Percentiles rank a stretch among this genome's conserved stretches.
phyloP scores from a whole-genome alignment of 2,888 invertebrate species.

The Brachyopa scutellaris region DNA sequence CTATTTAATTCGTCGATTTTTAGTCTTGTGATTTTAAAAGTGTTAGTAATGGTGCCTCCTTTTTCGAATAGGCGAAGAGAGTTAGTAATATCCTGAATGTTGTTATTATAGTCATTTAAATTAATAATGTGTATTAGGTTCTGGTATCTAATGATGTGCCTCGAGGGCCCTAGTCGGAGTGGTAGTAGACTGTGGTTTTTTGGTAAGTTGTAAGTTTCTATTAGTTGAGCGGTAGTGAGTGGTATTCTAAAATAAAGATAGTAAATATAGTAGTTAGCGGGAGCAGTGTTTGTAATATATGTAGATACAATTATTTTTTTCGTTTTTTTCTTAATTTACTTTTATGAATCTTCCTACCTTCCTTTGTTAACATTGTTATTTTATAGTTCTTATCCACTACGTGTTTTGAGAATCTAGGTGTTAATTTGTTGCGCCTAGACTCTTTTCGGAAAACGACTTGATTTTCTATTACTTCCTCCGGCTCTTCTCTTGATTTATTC shows the following conservation, averaged over 20 bases:
- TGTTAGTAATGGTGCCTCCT: neutral
- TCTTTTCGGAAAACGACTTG: slow-evolving; percentile 24
- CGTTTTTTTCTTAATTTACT: slow-evolving; percentile 29
- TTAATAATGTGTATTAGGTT: slow-evolving; percentile 22
- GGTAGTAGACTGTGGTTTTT: slow-evolving; percentile 11
- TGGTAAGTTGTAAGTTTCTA: neutral
- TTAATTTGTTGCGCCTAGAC: slow-evolving; percentile 38
- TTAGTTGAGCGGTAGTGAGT: neutral
- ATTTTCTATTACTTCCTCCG: slow-evolving; percentile 15
- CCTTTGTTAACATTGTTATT: slow-evolving; percentile 18
- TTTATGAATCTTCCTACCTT: slow-evolving; percentile 58
- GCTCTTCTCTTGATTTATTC: slow-evolving; percentile 37
- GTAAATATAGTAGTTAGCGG: neutral
- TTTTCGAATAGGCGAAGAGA: neutral
- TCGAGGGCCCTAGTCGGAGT: slow-evolving; percentile 24
- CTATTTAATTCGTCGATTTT: neutral
- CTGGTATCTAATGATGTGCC: slow-evolving; percentile 4
- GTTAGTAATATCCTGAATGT: slow-evolving; percentile 3
- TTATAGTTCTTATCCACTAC: slow-evolving; percentile 9
- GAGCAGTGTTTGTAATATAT: neutral
- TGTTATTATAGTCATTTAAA: slow-evolving; percentile 7
- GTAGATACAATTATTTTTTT: neutral
- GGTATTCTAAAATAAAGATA: neutral
- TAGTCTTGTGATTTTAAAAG: neutral
- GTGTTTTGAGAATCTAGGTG: slow-evolving; percentile 49